Evolutionary conservation across 2,888 invertebrate species (phyloP).

Genomic region (Pandemis cinnamomeana): DNA sequence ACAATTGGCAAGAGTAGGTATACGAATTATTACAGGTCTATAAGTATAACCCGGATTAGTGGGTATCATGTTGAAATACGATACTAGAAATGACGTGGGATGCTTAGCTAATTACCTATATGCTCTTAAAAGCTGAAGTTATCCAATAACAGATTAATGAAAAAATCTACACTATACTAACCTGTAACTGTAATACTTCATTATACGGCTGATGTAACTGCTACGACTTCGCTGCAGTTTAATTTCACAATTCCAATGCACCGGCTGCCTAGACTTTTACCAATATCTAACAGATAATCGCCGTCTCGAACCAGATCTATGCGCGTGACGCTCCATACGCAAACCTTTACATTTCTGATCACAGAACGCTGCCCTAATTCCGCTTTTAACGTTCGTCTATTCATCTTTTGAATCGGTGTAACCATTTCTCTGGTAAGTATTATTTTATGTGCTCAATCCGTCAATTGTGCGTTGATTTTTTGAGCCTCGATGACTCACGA

Average conservation of each 20-base stretch:
- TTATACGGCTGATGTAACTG: neutral
- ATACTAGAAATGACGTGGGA: no score
- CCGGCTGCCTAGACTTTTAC: conserved; percentile 4
- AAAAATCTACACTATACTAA: neutral
- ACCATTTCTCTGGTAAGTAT: conserved; percentile 27
- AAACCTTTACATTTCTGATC: conserved; percentile 30
- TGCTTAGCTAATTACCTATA: no score
- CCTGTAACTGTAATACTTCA: neutral
- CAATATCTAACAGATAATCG: conserved; percentile 17
- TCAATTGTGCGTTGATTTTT: conserved; percentile 19
- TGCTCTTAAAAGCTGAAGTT: no score
- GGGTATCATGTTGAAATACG: no score
- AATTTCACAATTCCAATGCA: neutral
- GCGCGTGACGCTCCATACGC: conserved; percentile 7
- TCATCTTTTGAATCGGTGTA: conserved; percentile 34
- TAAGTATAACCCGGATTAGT: no score
- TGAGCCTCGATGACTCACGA: conserved; percentile 23
- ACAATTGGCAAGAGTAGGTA: neutral
- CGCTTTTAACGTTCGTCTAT: conserved; percentile 24
- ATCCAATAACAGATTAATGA: no score
- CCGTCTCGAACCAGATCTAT: neutral
- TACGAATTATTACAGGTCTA: no score
- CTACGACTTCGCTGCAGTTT: neutral
- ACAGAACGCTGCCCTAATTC: conserved; percentile 38
- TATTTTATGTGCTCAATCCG: conserved; percentile 30